These are phyloP conservation scores for Microtus richardsoni DNA, from an alignment of 2,113 vertebrate species.

Conservation along the genomic window DNA sequence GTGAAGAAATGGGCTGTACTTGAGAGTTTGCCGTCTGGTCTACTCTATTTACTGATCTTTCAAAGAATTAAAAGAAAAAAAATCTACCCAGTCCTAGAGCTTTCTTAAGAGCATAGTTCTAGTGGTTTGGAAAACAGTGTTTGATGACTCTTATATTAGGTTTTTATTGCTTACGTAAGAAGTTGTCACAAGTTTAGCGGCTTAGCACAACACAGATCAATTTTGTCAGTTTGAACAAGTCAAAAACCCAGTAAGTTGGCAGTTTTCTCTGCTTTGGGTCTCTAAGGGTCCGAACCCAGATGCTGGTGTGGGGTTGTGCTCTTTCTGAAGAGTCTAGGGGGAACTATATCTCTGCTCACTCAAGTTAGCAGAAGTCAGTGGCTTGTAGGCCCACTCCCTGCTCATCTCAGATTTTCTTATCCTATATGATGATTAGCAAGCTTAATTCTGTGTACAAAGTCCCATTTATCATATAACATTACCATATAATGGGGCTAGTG, in stretches of 20 bases:
- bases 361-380: slow-evolving; percentile 6
- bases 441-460: slow-evolving; percentile 17
- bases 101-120: not conserved
- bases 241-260: not conserved
- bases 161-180: slow-evolving; percentile 33
- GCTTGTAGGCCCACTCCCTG: not conserved
- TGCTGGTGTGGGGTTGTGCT: not conserved
- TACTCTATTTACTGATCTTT: not conserved
- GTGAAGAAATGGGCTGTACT: not conserved
- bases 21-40: not conserved
- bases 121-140: not conserved
- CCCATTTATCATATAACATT: not conserved
- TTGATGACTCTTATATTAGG: not conserved
- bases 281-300: not conserved
- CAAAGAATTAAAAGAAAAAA: not conserved
- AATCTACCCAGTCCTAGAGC: not conserved
- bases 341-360: not conserved
- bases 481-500: not conserved
- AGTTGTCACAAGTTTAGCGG: not conserved
- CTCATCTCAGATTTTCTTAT: not conserved
- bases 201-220: not conserved
- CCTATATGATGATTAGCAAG: slow-evolving; percentile 16
- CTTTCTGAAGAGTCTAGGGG: not conserved
- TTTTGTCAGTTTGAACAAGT: not conserved
- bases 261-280: slow-evolving; percentile 16